Evolutionary conservation across 1,140 invertebrate genomes (phyloP).

Genomic region (Coptotermes formosanus): DNA sequence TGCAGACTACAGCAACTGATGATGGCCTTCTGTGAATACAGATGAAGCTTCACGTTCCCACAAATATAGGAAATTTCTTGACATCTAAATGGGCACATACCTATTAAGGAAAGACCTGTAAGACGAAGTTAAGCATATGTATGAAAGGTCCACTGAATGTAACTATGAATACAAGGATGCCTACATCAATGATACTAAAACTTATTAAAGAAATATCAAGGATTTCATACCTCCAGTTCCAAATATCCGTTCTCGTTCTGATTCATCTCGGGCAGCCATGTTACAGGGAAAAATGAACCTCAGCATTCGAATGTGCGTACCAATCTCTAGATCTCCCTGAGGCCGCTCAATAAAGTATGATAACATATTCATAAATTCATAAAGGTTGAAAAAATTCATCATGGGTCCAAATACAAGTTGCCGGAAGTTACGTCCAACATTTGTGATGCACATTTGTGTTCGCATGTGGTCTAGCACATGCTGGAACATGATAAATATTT

Average conservation of each 20-base stretch:
- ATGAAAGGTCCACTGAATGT: too few species aligned
- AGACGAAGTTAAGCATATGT: too few species aligned
- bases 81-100: too few species aligned
- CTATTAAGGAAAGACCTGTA: too few species aligned
- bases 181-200: background rate
- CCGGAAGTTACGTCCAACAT: conserved; percentile 66
- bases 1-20: too few species aligned
- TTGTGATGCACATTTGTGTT: conserved; percentile 68
- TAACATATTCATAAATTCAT: conserved; percentile 79
- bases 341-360: conserved; percentile 66
- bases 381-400: conserved; percentile 79
- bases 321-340: conserved; percentile 47
- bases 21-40: too few species aligned
- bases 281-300: conserved; percentile 81
- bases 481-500: conserved; percentile 41
- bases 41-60: too few species aligned
- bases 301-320: conserved; percentile 58
- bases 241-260: conserved; percentile 61
- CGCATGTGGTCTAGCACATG: conserved; percentile 74
- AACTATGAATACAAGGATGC: too few species aligned
- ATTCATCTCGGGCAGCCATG: conserved; percentile 59
- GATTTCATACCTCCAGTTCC: conserved; percentile 65
- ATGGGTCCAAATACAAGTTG: conserved; percentile 70
- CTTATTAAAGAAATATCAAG: background rate
- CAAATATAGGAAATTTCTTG: too few species aligned